Conservation (phyloP, 2,113 vertebrate species). For the Xiphophorus couchianus region DNA sequence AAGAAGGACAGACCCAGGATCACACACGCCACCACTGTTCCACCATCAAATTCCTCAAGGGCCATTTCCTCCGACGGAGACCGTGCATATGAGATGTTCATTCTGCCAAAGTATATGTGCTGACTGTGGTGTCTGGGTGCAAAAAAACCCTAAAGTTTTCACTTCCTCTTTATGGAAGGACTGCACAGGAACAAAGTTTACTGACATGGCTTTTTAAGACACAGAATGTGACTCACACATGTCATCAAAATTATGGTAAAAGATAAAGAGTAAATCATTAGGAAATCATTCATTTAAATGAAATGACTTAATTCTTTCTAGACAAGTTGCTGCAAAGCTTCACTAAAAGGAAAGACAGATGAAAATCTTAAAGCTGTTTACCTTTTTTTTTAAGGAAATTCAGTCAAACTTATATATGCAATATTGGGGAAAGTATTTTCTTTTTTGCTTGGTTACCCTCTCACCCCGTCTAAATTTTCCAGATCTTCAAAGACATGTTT, state of each 20-base stretch:
- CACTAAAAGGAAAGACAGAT: not conserved
- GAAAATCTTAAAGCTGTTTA: not conserved
- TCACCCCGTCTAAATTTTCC: not conserved
- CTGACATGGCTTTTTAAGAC: slow-evolving; percentile 47
- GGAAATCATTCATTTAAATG: no score
- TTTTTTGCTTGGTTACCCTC: not conserved
- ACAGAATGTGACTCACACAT: slow-evolving; percentile 42
- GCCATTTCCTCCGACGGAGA: slow-evolving; percentile 47
- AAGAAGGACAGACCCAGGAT: slow-evolving; percentile 79
- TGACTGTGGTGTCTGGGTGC: slow-evolving; percentile 52
- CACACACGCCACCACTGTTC: slow-evolving; percentile 63
- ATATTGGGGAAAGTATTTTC: not conserved
- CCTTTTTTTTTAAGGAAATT: not conserved
- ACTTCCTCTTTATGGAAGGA: slow-evolving; percentile 71
- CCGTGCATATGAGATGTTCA: slow-evolving; percentile 52
- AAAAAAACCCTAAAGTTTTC: slow-evolving; percentile 51
- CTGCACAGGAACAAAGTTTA: slow-evolving; percentile 60
- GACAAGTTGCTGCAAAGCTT: not conserved
- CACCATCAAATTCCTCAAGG: slow-evolving; percentile 53
- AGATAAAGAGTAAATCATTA: not conserved
- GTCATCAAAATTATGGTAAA: not conserved
- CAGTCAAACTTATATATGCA: not conserved
- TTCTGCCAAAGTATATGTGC: slow-evolving; percentile 58
- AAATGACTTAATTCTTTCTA: not conserved
- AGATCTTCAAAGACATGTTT: not conserved